Evolutionary conservation across 2,888 invertebrate genomes (phyloP).

Genomic region (Catotricha subobsoleta): DNA sequence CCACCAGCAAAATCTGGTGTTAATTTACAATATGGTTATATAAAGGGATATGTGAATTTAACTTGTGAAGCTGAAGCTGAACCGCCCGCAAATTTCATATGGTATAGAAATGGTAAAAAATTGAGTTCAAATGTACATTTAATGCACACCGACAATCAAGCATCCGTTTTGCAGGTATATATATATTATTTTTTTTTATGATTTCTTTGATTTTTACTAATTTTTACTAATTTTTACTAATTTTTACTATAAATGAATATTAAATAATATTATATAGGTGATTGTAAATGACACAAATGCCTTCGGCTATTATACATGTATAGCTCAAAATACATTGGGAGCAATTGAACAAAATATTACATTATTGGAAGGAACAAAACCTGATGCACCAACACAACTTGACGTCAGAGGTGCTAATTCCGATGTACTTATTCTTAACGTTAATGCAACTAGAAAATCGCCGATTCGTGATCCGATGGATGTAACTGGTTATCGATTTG

Average conservation of each 20-base stretch:
- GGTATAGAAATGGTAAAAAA: conserved; percentile 28
- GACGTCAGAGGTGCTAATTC: conserved; percentile 26
- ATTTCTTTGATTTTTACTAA: not conserved
- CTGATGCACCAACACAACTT: conserved; percentile 30
- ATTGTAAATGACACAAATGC: conserved; percentile 19
- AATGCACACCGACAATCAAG: conserved; percentile 21
- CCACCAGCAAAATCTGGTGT: conserved; percentile 18
- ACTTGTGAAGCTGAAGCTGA: conserved; percentile 38
- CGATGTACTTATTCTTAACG: conserved; percentile 29
- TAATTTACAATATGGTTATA: conserved; percentile 22
- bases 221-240: not conserved
- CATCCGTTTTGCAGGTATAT: conserved; percentile 22
- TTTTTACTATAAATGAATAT: not conserved
- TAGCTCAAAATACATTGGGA: conserved; percentile 34
- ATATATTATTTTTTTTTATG: not conserved
- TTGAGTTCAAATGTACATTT: conserved; percentile 20
- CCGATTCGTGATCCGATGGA: conserved; percentile 23
- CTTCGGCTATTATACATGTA: conserved; percentile 36
- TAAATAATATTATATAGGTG: not conserved
- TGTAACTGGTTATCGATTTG: conserved; percentile 27
- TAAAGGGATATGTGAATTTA: conserved; percentile 37
- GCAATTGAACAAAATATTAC: conserved; percentile 31
- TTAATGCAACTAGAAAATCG: conserved; percentile 21
- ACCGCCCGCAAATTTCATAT: conserved; percentile 32
- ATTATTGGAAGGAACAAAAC: conserved; percentile 35